Percentiles rank a stretch among this genome's conserved stretches.
phyloP scores from a whole-genome alignment of 23 tunicate species.

The Trididemnum clinides region DNA sequence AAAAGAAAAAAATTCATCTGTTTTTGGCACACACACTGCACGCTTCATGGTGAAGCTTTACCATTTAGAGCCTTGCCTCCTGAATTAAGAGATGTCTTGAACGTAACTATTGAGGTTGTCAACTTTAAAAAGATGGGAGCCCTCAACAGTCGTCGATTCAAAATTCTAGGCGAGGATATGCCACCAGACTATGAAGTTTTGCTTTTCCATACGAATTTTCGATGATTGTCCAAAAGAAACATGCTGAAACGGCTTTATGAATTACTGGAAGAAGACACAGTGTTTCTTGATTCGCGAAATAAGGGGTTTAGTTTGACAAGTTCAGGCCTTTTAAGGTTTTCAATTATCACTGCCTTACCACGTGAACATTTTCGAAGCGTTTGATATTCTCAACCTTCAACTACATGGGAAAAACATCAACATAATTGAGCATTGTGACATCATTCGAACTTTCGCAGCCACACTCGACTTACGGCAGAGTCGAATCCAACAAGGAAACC shows the following conservation, averaged over 20 bases:
- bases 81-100: neutral
- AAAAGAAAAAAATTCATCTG: neutral
- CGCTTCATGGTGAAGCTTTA: too few relatives aligned
- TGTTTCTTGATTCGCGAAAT: neutral
- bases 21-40: neutral
- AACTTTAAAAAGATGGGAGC: neutral
- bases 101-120: neutral
- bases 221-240: neutral
- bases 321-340: neutral
- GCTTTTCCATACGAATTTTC: neutral
- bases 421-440: neutral
- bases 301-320: neutral
- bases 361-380: conserved; percentile 28
- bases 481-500: conserved; percentile 6
- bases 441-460: neutral
- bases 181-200: neutral
- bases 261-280: neutral
- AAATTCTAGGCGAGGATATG: neutral
- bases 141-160: neutral
- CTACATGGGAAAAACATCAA: conserved; percentile 28
- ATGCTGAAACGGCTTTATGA: too few relatives aligned
- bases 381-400: conserved; percentile 2
- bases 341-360: conserved; percentile 3
- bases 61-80: neutral
- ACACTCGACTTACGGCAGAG: neutral